Evolutionary conservation across 2,888 invertebrate species (phyloP), one percentile per base, ranked within the genome.

Genomic region (Protophormia terraenovae): DNA sequence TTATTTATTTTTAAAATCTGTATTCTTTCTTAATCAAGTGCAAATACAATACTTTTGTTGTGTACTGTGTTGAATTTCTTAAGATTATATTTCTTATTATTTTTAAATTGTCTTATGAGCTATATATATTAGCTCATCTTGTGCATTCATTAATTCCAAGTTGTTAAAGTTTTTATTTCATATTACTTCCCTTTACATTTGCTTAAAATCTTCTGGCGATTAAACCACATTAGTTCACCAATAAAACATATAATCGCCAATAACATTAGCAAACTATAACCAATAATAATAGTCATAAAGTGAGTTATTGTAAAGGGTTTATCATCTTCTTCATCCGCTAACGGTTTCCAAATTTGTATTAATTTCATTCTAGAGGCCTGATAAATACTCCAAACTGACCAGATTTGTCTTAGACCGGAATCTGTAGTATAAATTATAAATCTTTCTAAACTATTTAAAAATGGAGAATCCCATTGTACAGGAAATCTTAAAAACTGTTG

Each of bases 401-500:
- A 81, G 35, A 27, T 50, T 3, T 67, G 16, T 2, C 3, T 8
- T 0, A 84, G 35, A n/a, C 80, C 84, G 19, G 29, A 29, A 6
- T 72, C 66, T 10, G 29, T 35, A 2, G 45, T 29, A 0, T 35
- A 19, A 2, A 72, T 45, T 7, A 58, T 22, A 67, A 69, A 84
- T 10, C 14, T n/a, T 7, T 45, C 27, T 5, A 80, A 14, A 22
- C 66, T 62, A 0, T 14, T 8, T 2, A 24, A 0, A 69, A 77
- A 84, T 5, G 81, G 81, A 0, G 81, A 81, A 53, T 81, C 69
- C 84, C 73, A 73, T 77, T 84, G 81, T 10, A 84, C 0, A 16
- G 84, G 84, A 60, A 67, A 77, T 19, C 67, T 45, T n/a, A 47
- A 22, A 27, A 67, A 84, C 24, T 81, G 60, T 1, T 62, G 45